Base-by-base conservation (phyloP, 1,140 invertebrate genomes). In the Drosophila serrata region DNA sequence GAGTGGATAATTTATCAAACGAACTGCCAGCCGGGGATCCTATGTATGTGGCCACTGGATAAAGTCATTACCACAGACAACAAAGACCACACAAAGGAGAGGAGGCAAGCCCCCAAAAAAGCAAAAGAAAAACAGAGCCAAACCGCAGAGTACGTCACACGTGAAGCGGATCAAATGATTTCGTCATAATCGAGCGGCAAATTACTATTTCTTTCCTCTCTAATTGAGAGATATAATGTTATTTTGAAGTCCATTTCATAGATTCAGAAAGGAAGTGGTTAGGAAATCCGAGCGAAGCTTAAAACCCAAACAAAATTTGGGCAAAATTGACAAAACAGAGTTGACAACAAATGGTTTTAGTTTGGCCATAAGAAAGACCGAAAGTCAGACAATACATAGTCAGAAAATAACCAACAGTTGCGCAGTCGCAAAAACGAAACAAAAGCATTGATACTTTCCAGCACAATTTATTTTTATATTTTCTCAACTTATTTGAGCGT, bases 381-480 rank as follows among this genome's bases (percentile, higher is more conserved):
- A 72, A 46, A 37, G 48, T 3, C 27, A 31, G 48, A 19, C 48
- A 51, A 51, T 53, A 35, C 31, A n/a, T n/a, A n/a, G n/a, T n/a
- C n/a, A 15, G 12, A 51, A 51, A 51, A 49, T 31, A 35, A 11
- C 13, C 17, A 35, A 12, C 15, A 8, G n/a, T 11, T 11, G 46
- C n/a, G 57, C 68, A 22, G 35, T 37, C 39, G 48, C 27, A 45
- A 45, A 65, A 72, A 69, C 7, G 9, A 6, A 37, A 62, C 31
- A 85, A 84, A 67, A 53, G 58, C 64, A 53, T 55, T 46, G n/a
- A n/a, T 48, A 87, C 82, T 84, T 84, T 84, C 81, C 31, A 67
- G 68, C 65, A 81, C 82, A 82, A 87, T 86, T 87, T 87, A 87
- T 87, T 86, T 87, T 59, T 76, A 77, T 81, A 75, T 81, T 81